Percentiles rank a stretch among this genome's conserved stretches.
These are phyloP conservation scores for Beroe ovata DNA, from an alignment of 37 sponge, comb jelly and placozoan species.

Conservation along the genomic window DNA sequence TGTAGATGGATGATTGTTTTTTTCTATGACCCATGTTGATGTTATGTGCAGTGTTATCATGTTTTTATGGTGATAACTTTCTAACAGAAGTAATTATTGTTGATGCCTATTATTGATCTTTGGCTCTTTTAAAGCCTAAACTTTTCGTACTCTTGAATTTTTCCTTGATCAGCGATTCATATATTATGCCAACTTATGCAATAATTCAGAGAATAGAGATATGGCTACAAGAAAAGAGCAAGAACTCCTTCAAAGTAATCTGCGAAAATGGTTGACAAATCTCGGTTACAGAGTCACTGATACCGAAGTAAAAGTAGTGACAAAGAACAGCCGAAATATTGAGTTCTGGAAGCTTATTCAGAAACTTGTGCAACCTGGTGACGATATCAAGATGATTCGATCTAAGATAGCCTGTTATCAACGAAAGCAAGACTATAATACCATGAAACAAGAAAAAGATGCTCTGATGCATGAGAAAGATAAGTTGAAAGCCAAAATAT, in stretches of 20 bases:
- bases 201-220: too few species aligned
- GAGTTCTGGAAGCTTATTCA: constrained; percentile 61
- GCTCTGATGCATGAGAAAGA: not conserved
- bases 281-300: constrained; percentile 47
- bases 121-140: too few species aligned
- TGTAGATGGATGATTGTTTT: not conserved
- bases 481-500: not conserved
- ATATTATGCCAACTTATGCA: too few species aligned
- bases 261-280: constrained; percentile 33
- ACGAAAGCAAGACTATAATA: constrained; percentile 22
- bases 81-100: too few species aligned
- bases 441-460: not conserved
- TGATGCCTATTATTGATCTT: too few species aligned
- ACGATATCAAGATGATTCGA: constrained; percentile 18
- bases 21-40: too few species aligned
- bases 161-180: too few species aligned
- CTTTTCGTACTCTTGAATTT: too few species aligned
- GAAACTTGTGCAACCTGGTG: constrained; percentile 28
- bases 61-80: too few species aligned
- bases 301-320: constrained; percentile 46
- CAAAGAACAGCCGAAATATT: constrained; percentile 46
- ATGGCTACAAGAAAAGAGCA: constrained; percentile 65
- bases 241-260: not conserved
- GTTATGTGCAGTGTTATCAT: too few species aligned
- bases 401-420: constrained; percentile 23